Evolutionary conservation across 2,888 invertebrate species (phyloP).

Genomic region (Idaea aversata): DNA sequence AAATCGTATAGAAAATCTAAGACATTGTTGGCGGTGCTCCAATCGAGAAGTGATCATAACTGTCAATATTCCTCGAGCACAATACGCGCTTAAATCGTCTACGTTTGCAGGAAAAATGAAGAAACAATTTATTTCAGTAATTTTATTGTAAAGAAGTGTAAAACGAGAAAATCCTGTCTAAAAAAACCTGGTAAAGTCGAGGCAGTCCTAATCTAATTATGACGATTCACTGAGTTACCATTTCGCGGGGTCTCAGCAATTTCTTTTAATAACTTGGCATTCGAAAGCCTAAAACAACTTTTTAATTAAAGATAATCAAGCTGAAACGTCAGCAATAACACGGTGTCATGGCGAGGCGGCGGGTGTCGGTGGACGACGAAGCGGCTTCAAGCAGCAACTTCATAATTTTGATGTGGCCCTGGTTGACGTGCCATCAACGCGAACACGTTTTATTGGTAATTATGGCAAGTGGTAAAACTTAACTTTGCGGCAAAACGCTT

Average conservation of each 20-base stretch:
- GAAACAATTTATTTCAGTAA: conserved; percentile 32
- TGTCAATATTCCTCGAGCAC: conserved; percentile 76
- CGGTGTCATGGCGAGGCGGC: conserved; percentile 54
- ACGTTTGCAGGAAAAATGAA: conserved; percentile 38
- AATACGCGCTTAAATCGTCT: conserved; percentile 63
- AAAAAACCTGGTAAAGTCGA: conserved; percentile 49
- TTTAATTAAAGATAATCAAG: conserved; percentile 76
- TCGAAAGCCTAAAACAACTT: conserved; percentile 70
- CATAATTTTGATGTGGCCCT: conserved; percentile 57
- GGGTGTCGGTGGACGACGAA: neutral
- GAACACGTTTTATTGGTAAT: conserved; percentile 72
- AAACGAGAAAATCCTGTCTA: conserved; percentile 37
- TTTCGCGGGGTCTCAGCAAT: conserved; percentile 60
- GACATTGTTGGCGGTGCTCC: conserved; percentile 73
- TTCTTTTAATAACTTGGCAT: conserved; percentile 72
- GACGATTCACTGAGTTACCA: conserved; percentile 66
- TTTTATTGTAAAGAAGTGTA: conserved; percentile 25
- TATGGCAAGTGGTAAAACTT: conserved; percentile 69
- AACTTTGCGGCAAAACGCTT: conserved; percentile 59
- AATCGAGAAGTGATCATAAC: conserved; percentile 78
- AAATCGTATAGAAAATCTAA: conserved; percentile 74
- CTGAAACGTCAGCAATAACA: conserved; percentile 67
- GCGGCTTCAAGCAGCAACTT: conserved; percentile 46
- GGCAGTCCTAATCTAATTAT: conserved; percentile 66
- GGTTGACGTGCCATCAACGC: conserved; percentile 55